A percentile compares a stretch with the other conserved stretches of the same genome.
Evolutionary conservation across 2,888 invertebrate species (phyloP).

Genomic region (Agonopterix alstromeriana): DNA sequence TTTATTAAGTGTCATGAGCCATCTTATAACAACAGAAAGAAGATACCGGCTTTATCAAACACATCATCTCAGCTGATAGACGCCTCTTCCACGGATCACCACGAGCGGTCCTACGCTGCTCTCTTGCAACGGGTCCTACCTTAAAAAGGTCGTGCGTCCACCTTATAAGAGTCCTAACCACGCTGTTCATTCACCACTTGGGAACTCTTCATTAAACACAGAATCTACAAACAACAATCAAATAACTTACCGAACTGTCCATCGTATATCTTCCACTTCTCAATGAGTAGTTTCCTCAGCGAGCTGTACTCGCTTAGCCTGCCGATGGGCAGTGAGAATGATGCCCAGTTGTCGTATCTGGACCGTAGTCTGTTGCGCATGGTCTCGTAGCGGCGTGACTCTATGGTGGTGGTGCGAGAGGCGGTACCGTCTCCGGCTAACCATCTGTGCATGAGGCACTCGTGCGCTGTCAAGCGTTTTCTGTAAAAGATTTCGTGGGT

Average conservation of each 20-base stretch:
- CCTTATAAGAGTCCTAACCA: too few species aligned
- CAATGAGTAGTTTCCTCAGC: conserved; percentile 94
- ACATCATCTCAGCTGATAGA: too few species aligned
- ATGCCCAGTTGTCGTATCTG: conserved; percentile 81
- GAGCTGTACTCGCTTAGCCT: conserved; percentile 98
- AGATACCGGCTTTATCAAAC: too few species aligned
- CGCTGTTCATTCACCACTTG: too few species aligned
- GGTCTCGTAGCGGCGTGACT: conserved; percentile 88
- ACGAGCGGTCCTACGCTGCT: too few species aligned
- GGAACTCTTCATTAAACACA: too few species aligned
- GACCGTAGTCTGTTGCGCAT: conserved; percentile 92
- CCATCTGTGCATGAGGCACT: conserved; percentile 97
- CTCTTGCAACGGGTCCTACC: too few species aligned
- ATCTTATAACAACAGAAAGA: too few species aligned
- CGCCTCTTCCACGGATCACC: too few species aligned
- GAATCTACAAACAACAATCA: too few species aligned
- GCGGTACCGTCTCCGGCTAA: conserved; percentile 89
- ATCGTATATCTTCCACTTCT: conserved; percentile 98
- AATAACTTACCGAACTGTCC: conserved; percentile 88
- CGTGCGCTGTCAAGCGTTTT: conserved; percentile 98
- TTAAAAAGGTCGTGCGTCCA: too few species aligned
- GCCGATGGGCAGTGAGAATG: conserved; percentile 95
- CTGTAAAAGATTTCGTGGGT: conserved; percentile 48
- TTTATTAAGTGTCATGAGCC: too few species aligned
- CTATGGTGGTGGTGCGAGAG: conserved; percentile 85